A percentile compares a stretch with the other conserved stretches of the same genome.
These are phyloP conservation scores for Otis tarda DNA, from an alignment of 2,113 vertebrate species.

Conservation along the genomic window DNA sequence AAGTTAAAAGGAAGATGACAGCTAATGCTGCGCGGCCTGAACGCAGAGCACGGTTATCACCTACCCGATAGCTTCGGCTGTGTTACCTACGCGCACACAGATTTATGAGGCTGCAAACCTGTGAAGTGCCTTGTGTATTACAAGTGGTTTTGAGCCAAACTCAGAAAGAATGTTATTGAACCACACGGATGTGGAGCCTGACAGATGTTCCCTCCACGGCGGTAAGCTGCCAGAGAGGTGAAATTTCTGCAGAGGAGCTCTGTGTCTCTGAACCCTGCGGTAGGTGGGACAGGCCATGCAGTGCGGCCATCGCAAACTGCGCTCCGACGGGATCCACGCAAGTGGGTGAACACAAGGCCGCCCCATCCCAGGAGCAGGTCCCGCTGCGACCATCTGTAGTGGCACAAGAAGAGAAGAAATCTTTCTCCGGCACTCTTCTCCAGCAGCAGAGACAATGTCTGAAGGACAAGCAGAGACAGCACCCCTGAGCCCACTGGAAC, in stretches of 20 bases:
- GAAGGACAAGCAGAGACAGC: background rate
- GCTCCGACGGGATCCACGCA: fast-evolving
- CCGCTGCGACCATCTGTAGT: fast-evolving
- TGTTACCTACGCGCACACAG: background rate
- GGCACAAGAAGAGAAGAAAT: background rate
- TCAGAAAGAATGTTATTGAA: background rate
- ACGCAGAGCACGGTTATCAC: background rate
- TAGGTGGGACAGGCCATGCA: fast-evolving
- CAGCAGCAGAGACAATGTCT: fast-evolving
- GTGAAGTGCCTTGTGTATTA: background rate
- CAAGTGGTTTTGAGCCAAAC: background rate
- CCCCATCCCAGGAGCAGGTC: background rate
- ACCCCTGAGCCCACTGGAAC: background rate
- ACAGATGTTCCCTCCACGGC: background rate
- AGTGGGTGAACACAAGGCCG: fast-evolving
- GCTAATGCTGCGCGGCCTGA: background rate
- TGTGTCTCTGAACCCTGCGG: fast-evolving
- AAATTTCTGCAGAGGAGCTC: background rate
- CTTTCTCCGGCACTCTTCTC: too few species aligned
- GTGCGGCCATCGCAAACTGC: fast-evolving
- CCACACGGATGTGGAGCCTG: background rate
- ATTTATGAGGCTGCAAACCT: background rate
- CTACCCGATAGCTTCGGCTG: background rate
- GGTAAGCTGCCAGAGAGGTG: background rate
- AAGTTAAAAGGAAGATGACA: background rate